These are phyloP conservation scores for Cephus runcator DNA, from an alignment of 2,888 invertebrate species.

Conservation along the genomic window DNA sequence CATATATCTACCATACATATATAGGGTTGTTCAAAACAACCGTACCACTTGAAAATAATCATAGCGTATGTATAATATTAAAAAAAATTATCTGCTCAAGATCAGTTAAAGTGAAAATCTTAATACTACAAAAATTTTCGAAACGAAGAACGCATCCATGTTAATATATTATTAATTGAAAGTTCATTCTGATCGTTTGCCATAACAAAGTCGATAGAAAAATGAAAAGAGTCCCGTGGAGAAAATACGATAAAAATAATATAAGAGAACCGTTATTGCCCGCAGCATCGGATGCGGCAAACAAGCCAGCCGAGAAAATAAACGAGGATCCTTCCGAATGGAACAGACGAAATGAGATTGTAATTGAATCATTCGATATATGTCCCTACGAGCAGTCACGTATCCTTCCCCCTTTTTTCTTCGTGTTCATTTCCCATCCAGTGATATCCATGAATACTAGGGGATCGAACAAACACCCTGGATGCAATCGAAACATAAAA, in stretches of 20 bases:
- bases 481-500: background rate
- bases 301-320: conserved; percentile 26
- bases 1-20: no score
- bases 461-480: background rate
- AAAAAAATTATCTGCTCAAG: background rate
- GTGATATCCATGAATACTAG: background rate
- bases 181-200: background rate
- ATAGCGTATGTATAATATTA: no score
- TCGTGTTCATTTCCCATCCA: background rate
- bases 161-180: background rate
- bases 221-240: background rate
- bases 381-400: background rate
- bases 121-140: background rate
- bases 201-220: background rate
- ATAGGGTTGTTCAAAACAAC: background rate
- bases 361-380: conserved; percentile 29
- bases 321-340: conserved; percentile 14
- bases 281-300: conserved; percentile 23
- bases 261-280: conserved; percentile 9
- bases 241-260: conserved; percentile 3
- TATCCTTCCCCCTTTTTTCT: conserved; percentile 3
- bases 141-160: background rate
- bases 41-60: background rate
- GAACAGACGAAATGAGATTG: conserved; percentile 28
- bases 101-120: background rate